A percentile compares a stretch with the other conserved stretches of the same genome.
These are phyloP conservation scores for Coturnix japonica DNA, from an alignment of 2,113 vertebrate species.

Conservation along the genomic window DNA sequence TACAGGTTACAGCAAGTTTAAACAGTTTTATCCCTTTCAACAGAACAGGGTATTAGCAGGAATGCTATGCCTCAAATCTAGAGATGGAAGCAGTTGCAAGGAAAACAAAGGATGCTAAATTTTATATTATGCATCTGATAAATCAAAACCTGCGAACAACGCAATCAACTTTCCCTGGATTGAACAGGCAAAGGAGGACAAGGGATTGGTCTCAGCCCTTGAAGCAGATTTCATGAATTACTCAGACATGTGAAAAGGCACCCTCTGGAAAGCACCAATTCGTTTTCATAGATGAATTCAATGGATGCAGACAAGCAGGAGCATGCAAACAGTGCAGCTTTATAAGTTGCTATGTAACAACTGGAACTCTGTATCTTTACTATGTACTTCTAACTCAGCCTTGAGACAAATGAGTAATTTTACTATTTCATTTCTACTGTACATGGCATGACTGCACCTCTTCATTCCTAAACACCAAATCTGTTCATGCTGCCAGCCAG, in stretches of 20 bases:
- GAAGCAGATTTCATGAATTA: neutral
- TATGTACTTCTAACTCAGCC: neutral
- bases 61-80: neutral
- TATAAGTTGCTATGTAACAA: neutral
- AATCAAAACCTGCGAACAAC: neutral
- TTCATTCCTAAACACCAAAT: neutral
- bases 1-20: neutral
- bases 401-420: neutral
- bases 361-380: neutral
- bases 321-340: neutral
- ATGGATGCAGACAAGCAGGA: neutral
- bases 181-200: neutral
- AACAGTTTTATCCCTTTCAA: neutral
- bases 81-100: neutral
- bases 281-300: neutral
- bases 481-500: neutral
- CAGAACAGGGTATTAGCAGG: neutral
- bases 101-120: neutral
- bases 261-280: neutral
- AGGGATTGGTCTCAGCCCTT: neutral
- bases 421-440: neutral
- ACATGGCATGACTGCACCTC: neutral
- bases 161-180: neutral
- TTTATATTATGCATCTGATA: neutral
- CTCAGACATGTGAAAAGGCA: conserved; percentile 26